Percentiles rank a stretch among this genome's conserved stretches.
Evolutionary conservation across 2,888 invertebrate genomes (phyloP).

Genomic region (Listrodromus nycthemerus): DNA sequence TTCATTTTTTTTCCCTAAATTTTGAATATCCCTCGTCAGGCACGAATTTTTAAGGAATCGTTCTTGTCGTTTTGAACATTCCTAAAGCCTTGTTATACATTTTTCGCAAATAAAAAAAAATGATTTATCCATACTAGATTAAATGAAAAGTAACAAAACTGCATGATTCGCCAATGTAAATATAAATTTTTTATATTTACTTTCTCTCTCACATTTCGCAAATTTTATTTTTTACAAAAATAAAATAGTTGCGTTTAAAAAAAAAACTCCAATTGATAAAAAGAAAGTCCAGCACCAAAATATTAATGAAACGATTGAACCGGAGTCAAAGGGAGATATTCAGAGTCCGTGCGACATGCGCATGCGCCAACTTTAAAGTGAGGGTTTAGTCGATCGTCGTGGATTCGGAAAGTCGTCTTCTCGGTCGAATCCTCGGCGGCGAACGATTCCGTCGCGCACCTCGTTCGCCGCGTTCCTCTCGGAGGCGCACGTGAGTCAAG

Average conservation of each 20-base stretch:
- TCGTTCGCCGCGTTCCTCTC: slow-evolving; percentile 1
- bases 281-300: neutral
- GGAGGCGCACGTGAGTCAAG: slow-evolving; percentile 4
- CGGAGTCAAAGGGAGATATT: neutral
- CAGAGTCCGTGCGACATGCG: neutral
- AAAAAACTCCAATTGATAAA: neutral
- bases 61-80: neutral
- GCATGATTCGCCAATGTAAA: neutral
- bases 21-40: neutral
- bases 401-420: neutral
- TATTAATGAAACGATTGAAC: neutral
- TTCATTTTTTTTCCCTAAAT: neutral
- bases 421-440: slow-evolving; percentile 1
- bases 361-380: neutral
- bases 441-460: neutral
- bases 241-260: neutral
- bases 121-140: too few species aligned
- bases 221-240: neutral
- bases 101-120: neutral
- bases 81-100: neutral
- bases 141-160: neutral
- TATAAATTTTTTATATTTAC: neutral
- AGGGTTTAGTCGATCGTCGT: neutral
- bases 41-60: neutral
- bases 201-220: neutral